Percentiles rank a stretch among this genome's conserved stretches.
phyloP scores from a whole-genome alignment of 1,140 invertebrate genomes.

The Catajapyx aquilonaris region DNA sequence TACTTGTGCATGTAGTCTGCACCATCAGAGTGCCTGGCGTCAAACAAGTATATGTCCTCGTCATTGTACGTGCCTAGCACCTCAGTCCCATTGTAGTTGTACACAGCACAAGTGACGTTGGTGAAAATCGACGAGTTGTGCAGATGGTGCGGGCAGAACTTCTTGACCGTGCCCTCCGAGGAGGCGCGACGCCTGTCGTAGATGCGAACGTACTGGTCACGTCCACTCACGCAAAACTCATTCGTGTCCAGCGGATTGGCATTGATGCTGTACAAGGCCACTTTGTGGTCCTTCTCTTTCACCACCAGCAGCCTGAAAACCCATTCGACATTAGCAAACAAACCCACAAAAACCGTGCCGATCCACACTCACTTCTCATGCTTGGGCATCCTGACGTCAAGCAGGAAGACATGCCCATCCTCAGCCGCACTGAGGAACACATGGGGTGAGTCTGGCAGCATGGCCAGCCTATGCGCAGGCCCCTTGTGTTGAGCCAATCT shows the following conservation, averaged over 20 bases:
- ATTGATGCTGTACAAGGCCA: constrained; percentile 67
- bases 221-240: constrained; percentile 64
- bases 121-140: background rate
- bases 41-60: constrained; percentile 81
- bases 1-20: constrained; percentile 51
- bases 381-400: constrained; percentile 55
- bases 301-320: constrained; percentile 40
- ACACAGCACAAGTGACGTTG: constrained; percentile 67
- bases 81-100: constrained; percentile 77
- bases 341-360: too few relatives aligned
- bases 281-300: constrained; percentile 30
- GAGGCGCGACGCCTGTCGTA: constrained; percentile 62
- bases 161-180: too few relatives aligned
- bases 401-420: constrained; percentile 56
- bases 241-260: constrained; percentile 53
- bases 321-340: too few relatives aligned
- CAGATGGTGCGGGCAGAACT: background rate
- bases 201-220: constrained; percentile 30
- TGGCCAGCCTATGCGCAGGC: constrained; percentile 56
- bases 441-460: constrained; percentile 48
- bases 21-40: constrained; percentile 31
- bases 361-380: constrained; percentile 31
- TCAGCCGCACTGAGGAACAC: constrained; percentile 68
- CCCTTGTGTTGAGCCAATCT: constrained; percentile 45
- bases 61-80: constrained; percentile 83